phyloP scores from a whole-genome alignment of 2,113 vertebrate species.

The Strix aluco region DNA sequence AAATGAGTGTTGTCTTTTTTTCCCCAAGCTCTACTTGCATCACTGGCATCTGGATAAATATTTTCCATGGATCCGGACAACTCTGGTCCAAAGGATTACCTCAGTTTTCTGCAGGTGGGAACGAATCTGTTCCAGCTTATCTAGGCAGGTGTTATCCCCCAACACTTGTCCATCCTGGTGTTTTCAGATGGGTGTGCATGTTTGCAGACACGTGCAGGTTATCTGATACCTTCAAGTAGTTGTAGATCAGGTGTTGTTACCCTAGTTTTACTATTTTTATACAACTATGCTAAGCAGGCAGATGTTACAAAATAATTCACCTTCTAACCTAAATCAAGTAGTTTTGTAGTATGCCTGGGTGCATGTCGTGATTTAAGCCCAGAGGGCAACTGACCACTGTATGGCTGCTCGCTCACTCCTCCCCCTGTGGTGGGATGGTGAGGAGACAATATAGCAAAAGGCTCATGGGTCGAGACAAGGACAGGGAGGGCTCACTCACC shows the following conservation, averaged over 20 bases:
- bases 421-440: too few species aligned
- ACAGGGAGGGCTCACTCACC: too few species aligned
- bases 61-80: neutral
- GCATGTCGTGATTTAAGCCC: too few species aligned
- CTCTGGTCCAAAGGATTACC: neutral
- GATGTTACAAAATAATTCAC: neutral
- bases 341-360: neutral
- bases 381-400: too few species aligned
- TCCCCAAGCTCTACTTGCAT: neutral
- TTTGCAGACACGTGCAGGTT: neutral
- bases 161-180: neutral
- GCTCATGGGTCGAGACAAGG: too few species aligned
- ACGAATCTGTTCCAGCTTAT: neutral
- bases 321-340: neutral
- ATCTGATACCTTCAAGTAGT: neutral
- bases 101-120: neutral
- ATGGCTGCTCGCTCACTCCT: too few species aligned
- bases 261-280: neutral
- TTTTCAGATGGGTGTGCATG: neutral
- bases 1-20: neutral
- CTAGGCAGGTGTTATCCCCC: neutral
- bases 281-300: neutral
- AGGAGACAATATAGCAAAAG: too few species aligned
- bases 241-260: neutral
- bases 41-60: neutral